These are phyloP conservation scores for Archilochus colubris DNA, from an alignment of 2,113 vertebrate genomes.

Conservation along the genomic window DNA sequence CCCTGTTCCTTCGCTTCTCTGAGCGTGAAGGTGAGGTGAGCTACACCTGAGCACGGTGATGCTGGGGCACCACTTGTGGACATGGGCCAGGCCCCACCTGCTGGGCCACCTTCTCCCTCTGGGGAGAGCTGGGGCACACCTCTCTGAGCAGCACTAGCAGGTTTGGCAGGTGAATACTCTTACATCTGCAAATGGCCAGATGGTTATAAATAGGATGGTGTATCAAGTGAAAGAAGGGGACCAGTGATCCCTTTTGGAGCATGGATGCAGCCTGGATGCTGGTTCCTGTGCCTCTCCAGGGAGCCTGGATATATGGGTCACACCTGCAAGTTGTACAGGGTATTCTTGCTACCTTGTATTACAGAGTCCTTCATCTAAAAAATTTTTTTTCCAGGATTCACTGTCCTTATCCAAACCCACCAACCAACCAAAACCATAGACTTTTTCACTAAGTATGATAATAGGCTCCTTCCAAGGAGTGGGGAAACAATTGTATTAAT, in stretches of 20 bases:
- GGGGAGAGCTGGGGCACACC: neutral
- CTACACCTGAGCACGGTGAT: rapidly evolving
- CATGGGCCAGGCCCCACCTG: rapidly evolving
- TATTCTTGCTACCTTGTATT: neutral
- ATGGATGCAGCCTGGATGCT: neutral
- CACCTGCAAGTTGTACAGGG: neutral
- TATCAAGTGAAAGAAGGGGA: neutral
- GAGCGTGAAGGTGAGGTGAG: neutral
- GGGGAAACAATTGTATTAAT: neutral
- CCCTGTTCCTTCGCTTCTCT: neutral
- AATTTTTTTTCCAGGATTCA: neutral
- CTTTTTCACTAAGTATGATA: neutral
- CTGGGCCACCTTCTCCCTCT: neutral
- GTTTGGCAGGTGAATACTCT: neutral
- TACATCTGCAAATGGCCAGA: neutral
- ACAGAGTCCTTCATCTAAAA: neutral
- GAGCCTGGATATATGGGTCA: neutral
- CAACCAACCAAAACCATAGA: neutral
- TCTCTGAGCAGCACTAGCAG: neutral
- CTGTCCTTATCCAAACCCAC: neutral
- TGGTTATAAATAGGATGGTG: neutral
- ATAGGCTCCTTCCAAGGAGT: neutral
- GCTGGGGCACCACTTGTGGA: neutral
- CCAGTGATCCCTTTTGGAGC: rapidly evolving
- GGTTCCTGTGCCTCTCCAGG: neutral